Conservation (phyloP, 2,888 invertebrate species). For the Eumerus sabulonum region DNA sequence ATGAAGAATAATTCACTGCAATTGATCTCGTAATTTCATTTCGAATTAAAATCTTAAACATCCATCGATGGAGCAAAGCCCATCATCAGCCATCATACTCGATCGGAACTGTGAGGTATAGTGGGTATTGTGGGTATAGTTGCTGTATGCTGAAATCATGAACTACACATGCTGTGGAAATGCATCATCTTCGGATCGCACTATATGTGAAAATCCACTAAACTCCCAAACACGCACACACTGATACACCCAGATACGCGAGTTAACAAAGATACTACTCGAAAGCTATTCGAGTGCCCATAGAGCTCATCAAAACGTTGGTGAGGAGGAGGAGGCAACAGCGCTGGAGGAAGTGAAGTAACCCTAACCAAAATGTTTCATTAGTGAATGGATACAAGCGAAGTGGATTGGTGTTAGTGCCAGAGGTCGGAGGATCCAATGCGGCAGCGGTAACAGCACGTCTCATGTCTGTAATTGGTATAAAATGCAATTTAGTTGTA, state of each 20-base stretch:
- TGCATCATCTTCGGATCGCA: constrained; percentile 34
- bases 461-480: constrained; percentile 67
- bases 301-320: neutral
- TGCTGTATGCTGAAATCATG: constrained; percentile 57
- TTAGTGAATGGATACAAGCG: constrained; percentile 56
- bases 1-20: constrained; percentile 26
- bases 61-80: constrained; percentile 24
- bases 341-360: constrained; percentile 1
- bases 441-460: constrained; percentile 18
- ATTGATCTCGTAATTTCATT: constrained; percentile 67
- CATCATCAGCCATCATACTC: constrained; percentile 61
- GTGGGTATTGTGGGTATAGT: too few relatives aligned
- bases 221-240: constrained; percentile 14
- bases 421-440: constrained; percentile 60
- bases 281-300: constrained; percentile 18
- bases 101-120: constrained; percentile 52
- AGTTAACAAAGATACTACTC: too few relatives aligned
- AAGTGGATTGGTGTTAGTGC: constrained; percentile 42
- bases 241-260: too few relatives aligned
- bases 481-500: constrained; percentile 67
- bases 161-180: constrained; percentile 61
- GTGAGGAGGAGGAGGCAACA: too few relatives aligned
- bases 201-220: constrained; percentile 49
- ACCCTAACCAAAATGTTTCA: constrained; percentile 48
- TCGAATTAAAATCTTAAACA: constrained; percentile 58